Base-by-base conservation (phyloP, 2,888 invertebrate genomes). In the Tanytarsus gracilentus region DNA sequence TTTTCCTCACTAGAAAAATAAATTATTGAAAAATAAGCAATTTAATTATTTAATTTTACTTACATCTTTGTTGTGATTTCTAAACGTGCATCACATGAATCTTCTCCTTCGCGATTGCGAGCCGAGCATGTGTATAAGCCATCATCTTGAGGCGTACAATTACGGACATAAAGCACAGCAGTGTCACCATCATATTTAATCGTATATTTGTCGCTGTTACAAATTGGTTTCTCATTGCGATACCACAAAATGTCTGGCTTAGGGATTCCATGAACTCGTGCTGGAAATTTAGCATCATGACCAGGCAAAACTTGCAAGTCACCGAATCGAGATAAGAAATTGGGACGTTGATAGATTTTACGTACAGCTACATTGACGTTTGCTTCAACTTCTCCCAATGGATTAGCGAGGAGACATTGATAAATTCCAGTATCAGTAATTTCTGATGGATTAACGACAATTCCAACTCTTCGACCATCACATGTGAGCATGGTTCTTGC, bases 201-300 rank as follows among this genome's bases (percentile, higher is more conserved):
- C 63, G 80, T 80, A 70, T 86, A 90, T 70, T 89, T 91, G 55
- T 84, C 82, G 2, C 79, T 75, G 63, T 83, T 80, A 1, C 74
- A 72, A 16, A 96, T 79, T 0, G 83, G 84, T 61, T 81, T 77
- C 6, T 88, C 90, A 72, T 93, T 83, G 74, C 86, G 88, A 74
- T 82, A 88, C 96, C 96, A 97, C 1, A 81, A 76, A 18, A 96
- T 79, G 8, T 90, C 88, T 0, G 96, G 95, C 48, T 80, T 77
- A 0, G 93, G 93, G 3, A 90, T 79, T 7, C 92, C 92, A 55
- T 79, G 80, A 0, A 92, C 83, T 2, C 88, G 82, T 0, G 87
- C 90, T 0, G 85, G 81, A 72, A 93, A 87, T 68, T 90, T 91
- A 1, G 86, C 88, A 71, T 90, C 89, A 69, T 83, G 81, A 29